Conservation (phyloP, 2,888 invertebrate species). For the Linhomoeus sp. region DNA sequence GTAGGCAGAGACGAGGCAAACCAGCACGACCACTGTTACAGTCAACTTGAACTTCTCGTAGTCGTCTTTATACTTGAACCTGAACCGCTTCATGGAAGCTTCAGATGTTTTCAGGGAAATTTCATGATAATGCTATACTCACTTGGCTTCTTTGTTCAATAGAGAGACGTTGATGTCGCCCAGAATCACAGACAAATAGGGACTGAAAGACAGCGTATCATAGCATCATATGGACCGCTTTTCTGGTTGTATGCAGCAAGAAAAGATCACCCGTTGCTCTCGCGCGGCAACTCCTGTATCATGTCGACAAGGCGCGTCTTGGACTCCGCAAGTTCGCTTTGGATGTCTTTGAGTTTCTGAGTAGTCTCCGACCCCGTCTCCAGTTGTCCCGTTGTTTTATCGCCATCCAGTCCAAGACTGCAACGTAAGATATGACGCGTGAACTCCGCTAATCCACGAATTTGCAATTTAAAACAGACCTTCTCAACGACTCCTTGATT, state of each 20-base stretch:
- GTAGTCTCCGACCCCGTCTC: no score
- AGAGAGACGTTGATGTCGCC: constrained; percentile 86
- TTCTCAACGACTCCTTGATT: constrained; percentile 54
- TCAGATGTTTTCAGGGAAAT: no score
- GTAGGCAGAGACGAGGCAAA: constrained; percentile 63
- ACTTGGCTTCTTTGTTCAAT: constrained; percentile 80
- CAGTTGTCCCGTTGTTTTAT: no score
- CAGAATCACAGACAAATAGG: constrained; percentile 74
- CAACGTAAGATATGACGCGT: no score
- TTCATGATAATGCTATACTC: constrained; percentile 19
- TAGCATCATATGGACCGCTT: constrained; percentile 8
- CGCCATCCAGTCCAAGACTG: no score
- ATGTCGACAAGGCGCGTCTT: constrained; percentile 71
- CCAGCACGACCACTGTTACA: constrained; percentile 64
- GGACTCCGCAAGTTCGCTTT: constrained; percentile 57
- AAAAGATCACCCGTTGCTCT: constrained; percentile 45
- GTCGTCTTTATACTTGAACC: constrained; percentile 84
- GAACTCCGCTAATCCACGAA: no score
- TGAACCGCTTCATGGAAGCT: no score
- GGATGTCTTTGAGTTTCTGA: constrained; percentile 34
- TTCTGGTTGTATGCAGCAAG: not conserved
- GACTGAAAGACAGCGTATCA: constrained; percentile 50
- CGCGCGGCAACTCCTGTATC: constrained; percentile 75
- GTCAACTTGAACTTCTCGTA: constrained; percentile 96
- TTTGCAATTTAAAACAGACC: constrained; percentile 41